Evolutionary conservation across 2,888 invertebrate species (phyloP), one percentile per base, ranked within the genome.

Genomic region (Urechis unicinctus): DNA sequence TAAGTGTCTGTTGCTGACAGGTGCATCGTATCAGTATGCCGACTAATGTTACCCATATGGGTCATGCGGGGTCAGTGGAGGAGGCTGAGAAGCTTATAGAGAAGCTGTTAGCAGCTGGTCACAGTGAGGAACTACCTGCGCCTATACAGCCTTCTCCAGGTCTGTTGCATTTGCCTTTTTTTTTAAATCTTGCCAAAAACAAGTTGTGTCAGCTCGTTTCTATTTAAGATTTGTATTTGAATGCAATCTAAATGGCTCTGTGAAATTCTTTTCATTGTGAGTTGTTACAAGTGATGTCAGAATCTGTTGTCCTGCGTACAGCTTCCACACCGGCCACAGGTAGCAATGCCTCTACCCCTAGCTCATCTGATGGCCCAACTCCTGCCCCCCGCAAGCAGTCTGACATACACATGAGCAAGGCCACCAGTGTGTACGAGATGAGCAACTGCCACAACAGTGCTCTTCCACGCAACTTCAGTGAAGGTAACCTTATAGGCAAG

Each of bases 51-150:
- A 62, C 68, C 2, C 75, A 75, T 56, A 64, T 64, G 1, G 68
- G 73, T 17, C 73, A 73, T 63, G 74, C 75, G 26, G 61, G 61
- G 9, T 70, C 63, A 30, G 67, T 66, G 2, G 72, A 70, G 50
- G 75, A 75, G 53, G 77, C 77, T 28, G 61, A 72, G 58, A 65
- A 61, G n/a, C 61, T 77, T 49, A 73, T 76, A 26, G 69, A 73
- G 53, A 62, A 68, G 52, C 63, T 76, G 45, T 58, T 73, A 61
- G 25, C 29, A n/a, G 62, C 61, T 24, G 58, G 59, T 28, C n/a
- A 6, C 4, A n/a, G 53, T 5, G 57, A 57, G 13, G 58, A 64
- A 24, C 54, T 70, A 17, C 68, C 69, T 2, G 61, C 63, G 6
- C 67, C 67, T 6, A 9, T 70, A 25, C 53, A 65, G 56, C 63